Percentiles rank a stretch among this genome's conserved stretches.
These are phyloP conservation scores for Pica pica DNA, from an alignment of 2,113 vertebrate species.

Conservation along the genomic window DNA sequence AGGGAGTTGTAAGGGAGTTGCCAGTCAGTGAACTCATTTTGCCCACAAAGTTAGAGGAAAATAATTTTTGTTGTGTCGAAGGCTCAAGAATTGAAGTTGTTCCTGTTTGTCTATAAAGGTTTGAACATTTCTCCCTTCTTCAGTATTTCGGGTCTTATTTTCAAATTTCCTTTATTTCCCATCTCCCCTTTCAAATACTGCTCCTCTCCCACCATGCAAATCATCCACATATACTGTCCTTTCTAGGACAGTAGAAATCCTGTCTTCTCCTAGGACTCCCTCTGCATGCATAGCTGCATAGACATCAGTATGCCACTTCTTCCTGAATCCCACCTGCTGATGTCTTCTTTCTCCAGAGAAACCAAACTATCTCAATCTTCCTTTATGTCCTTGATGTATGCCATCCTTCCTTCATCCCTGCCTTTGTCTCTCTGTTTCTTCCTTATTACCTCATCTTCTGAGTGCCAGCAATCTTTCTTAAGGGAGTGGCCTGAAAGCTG, in stretches of 20 bases:
- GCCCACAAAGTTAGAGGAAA: neutral
- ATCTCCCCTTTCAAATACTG: neutral
- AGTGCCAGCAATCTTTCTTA: neutral
- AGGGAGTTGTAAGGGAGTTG: neutral
- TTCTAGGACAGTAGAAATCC: no score
- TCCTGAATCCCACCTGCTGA: neutral
- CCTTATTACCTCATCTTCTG: neutral
- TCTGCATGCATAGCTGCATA: neutral
- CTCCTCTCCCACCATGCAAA: neutral
- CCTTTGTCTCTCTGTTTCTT: neutral
- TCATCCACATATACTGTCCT: neutral
- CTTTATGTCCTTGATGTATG: neutral
- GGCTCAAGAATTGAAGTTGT: neutral
- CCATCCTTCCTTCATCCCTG: neutral
- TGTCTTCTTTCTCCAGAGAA: neutral
- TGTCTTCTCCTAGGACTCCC: neutral
- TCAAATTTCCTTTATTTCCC: neutral
- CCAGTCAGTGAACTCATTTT: neutral
- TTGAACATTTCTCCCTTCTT: neutral
- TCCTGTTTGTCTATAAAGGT: neutral
- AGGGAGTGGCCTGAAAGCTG: neutral
- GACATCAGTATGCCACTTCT: neutral
- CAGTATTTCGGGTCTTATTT: neutral
- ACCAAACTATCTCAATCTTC: neutral
- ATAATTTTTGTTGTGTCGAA: neutral